Evolutionary conservation across 2,888 invertebrate genomes (phyloP), one percentile per base, ranked within the genome.

Genomic region (Callyntrura guangdongensis): DNA sequence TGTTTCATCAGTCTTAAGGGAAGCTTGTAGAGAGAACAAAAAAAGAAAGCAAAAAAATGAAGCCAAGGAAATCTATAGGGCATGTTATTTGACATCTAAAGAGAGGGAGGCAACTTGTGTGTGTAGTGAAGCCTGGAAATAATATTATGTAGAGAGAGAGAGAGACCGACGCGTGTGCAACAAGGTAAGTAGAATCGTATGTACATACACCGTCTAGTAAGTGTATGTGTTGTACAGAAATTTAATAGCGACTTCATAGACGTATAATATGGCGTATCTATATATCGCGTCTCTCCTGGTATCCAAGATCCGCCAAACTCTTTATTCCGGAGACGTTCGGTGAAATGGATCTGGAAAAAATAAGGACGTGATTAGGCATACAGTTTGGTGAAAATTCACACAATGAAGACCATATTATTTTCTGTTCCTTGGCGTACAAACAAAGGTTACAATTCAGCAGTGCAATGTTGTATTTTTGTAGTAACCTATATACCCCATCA

Each of bases 31-130:
- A 3, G 79, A 36, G 61, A 61, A 81, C 59, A 81, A 61, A 61
- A 17, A 20, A 47, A 4, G 56, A 61, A 17, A 20, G 47, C 9
- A 27, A 81, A 53, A n/a, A 81, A 81, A 61, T 22, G 61, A 61
- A 81, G 81, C 59, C 81, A 81, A 81, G 81, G 61, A 81, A 81
- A 81, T 67, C 83, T 83, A 49, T 67, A 67, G 67, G 36, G 53
- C 27, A 64, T 47, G 36, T 36, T 36, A 36, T 36, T 36, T 36
- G 25, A 14, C 22, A 45, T 14, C 45, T 72, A 11, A 11, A 2
- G 25, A 14, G n/a, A n/a, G 25, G 53, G n/a, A n/a, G 25, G 53
- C n/a, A 9, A 36, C 36, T 36, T 36, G 36, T 36, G 53, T 53
- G 53, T 53, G 14, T 12, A 14, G 53, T 53, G 53, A 5, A 53